phyloP scores from a whole-genome alignment of 2,888 invertebrate species.

The Leistus spinibarbis region DNA sequence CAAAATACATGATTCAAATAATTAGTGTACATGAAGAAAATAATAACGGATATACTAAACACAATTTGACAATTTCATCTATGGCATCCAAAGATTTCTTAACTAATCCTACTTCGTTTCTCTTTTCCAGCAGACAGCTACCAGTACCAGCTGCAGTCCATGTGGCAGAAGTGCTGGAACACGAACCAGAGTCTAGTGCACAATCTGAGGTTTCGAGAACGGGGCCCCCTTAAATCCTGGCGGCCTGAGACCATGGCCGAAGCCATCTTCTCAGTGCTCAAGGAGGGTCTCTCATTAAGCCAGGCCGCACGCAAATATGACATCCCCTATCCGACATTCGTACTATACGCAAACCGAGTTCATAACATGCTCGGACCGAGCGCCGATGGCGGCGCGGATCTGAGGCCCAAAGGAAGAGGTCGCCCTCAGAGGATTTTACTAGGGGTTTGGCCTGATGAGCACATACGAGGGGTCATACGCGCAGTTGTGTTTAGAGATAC shows the following conservation, averaged over 20 bases:
- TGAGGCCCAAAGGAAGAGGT: slow-evolving; percentile 89
- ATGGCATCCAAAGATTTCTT: background rate
- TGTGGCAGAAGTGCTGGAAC: slow-evolving; percentile 97
- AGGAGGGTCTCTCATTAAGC: slow-evolving; percentile 86
- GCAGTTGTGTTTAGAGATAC: slow-evolving; percentile 92
- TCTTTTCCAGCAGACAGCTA: slow-evolving; percentile 83
- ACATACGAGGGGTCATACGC: slow-evolving; percentile 89
- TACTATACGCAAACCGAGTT: slow-evolving; percentile 89
- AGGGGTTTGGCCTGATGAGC: slow-evolving; percentile 93
- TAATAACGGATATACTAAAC: background rate
- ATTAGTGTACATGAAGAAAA: too few relatives aligned
- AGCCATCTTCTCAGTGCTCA: slow-evolving; percentile 89
- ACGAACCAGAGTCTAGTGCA: slow-evolving; percentile 90
- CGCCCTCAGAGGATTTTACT: slow-evolving; percentile 88
- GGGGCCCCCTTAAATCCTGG: slow-evolving; percentile 92
- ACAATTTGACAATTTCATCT: background rate
- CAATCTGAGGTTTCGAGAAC: slow-evolving; percentile 88
- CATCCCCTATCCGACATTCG: slow-evolving; percentile 93
- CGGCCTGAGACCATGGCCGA: slow-evolving; percentile 94
- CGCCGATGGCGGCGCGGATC: slow-evolving; percentile 87
- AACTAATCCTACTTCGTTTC: slow-evolving; percentile 1
- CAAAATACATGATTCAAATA: too few relatives aligned
- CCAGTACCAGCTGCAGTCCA: slow-evolving; percentile 92
- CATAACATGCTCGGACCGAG: slow-evolving; percentile 95
- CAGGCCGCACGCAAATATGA: slow-evolving; percentile 93